These are phyloP conservation scores for Dreissena polymorpha DNA, from an alignment of 1,140 invertebrate genomes.

Conservation along the genomic window DNA sequence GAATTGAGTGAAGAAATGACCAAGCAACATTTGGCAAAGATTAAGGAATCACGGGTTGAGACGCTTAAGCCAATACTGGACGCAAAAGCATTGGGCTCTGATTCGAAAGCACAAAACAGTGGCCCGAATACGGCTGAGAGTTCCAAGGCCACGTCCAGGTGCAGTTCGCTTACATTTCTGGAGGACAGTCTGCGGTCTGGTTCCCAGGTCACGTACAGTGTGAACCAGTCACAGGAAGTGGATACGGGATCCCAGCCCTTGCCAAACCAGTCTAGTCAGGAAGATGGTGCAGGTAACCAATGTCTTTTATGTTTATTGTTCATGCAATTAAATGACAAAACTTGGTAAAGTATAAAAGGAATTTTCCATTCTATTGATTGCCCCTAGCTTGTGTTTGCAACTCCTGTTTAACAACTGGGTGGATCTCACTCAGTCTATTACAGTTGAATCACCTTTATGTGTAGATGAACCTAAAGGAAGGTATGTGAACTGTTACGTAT, in stretches of 20 bases:
- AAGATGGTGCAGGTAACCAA: neutral
- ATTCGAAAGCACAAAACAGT: neutral
- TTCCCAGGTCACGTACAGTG: no score
- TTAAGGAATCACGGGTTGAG: constrained; percentile 1
- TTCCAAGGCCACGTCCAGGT: neutral
- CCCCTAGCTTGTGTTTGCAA: no score
- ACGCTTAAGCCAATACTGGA: neutral
- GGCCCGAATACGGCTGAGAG: neutral
- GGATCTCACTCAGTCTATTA: no score
- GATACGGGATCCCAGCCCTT: no score
- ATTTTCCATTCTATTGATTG: no score
- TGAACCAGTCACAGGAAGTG: neutral
- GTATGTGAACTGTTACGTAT: no score
- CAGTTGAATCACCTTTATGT: no score
- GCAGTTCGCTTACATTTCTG: neutral
- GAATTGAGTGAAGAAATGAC: constrained; percentile 17
- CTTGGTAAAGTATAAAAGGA: no score
- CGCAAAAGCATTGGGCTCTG: neutral
- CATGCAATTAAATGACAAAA: no score
- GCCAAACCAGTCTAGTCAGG: neutral
- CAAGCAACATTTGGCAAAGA: constrained; percentile 19
- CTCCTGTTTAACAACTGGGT: no score
- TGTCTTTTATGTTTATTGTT: neutral
- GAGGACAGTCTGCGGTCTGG: neutral
- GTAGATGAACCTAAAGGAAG: no score